Evolutionary conservation across 2,888 invertebrate genomes (phyloP), one percentile per base, ranked within the genome.

Genomic region (Cheiracanthium punctorium): DNA sequence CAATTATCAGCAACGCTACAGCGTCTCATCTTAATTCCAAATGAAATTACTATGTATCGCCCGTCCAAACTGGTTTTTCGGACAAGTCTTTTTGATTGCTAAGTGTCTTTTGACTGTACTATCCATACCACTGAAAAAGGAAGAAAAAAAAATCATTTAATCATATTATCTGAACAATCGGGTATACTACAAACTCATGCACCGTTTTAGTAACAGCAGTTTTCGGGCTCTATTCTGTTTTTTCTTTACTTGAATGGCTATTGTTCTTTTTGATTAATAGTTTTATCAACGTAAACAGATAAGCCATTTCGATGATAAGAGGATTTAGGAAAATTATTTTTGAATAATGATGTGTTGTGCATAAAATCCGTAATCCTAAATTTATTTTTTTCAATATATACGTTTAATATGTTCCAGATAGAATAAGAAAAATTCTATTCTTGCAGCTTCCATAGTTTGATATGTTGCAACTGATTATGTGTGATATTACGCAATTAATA

Each of bases 231-330:
- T 20, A 24, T 20, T 24, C 24, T 48, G 5, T 10, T 48, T 48
- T 48, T n/a, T 48, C 24, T 58, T 58, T 58, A 24, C 4, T 24
- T 24, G 20, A 5, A 58, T 33, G 8, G 24, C 58, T 37, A 71
- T 79, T 79, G 79, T 79, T 77, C 52, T n/a, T 58, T 20, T 58
- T 79, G 70, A 79, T 79, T 79, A 71, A 79, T 52, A 32, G 24
- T 10, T 33, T n/a, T 30, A 58, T 70, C 52, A 70, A 33, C 37
- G 69, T 58, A 52, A 41, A 43, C 43, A 48, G 20, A 70, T 14
- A 41, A 70, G 14, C 8, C 52, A 7, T 43, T 7, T 20, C 29
- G 52, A 20, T 71, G 71, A 79, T 71, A 70, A 79, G 52, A 29
- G 69, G 79, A 79, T 79, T 79, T 58, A 32, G 28, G 24, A 7